Percentiles rank a stretch among this genome's conserved stretches.
Conservation (phyloP, 53 echinoderm and acorn worm genomes). For the Paelopatides confundens region DNA sequence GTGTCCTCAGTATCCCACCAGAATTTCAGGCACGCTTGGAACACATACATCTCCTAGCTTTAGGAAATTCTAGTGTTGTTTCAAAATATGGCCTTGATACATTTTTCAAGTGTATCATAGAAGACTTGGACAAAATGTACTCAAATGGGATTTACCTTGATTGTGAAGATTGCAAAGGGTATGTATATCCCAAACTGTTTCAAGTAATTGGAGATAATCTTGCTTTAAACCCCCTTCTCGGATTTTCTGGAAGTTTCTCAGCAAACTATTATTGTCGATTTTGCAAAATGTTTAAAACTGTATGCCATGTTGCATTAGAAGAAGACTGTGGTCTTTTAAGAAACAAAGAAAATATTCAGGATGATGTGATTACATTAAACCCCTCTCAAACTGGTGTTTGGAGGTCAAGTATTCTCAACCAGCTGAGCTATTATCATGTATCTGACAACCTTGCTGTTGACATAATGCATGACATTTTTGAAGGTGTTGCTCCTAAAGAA, state of each 20-base stretch:
- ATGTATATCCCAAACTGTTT: slow-evolving; percentile 2
- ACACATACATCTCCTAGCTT: not conserved
- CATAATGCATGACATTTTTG: slow-evolving; percentile 18
- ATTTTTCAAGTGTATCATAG: not conserved
- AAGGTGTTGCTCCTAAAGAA: slow-evolving; percentile 17
- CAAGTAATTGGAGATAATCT: slow-evolving; percentile 19
- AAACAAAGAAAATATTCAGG: not conserved
- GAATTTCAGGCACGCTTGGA: not conserved
- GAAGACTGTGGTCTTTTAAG: not conserved
- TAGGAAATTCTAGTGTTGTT: slow-evolving; percentile 5
- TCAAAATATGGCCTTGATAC: not conserved
- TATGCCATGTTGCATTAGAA: not conserved
- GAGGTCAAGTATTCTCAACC: slow-evolving; percentile 2
- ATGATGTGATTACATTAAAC: not conserved
- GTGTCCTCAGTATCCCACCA: not conserved
- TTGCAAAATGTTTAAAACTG: not conserved
- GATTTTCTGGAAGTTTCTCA: slow-evolving; percentile 7
- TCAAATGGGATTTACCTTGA: slow-evolving; percentile 10
- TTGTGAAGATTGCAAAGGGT: not conserved
- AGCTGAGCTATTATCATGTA: slow-evolving; percentile 15
- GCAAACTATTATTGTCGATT: slow-evolving; percentile 25
- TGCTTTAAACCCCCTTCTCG: not conserved
- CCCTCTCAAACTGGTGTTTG: slow-evolving; percentile 5
- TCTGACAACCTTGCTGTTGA: slow-evolving; percentile 15
- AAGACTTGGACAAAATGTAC: not conserved